Conservation (phyloP, 2,113 vertebrate genomes). For the Apodemus speciosus region DNA sequence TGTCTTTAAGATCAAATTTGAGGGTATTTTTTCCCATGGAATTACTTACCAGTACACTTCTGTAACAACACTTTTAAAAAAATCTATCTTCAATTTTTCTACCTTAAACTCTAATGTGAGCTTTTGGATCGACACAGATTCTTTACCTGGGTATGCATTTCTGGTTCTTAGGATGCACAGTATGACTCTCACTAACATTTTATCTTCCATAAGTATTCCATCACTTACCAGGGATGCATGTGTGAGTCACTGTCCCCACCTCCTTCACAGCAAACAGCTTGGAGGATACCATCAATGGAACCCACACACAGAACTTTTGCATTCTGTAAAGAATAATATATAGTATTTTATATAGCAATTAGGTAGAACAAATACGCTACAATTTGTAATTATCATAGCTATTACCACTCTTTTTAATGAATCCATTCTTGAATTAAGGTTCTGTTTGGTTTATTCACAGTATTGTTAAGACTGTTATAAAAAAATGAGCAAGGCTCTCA, state of each 20-base stretch:
- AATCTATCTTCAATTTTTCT: neutral
- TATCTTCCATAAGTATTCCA: neutral
- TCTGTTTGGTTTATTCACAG: constrained; percentile 84
- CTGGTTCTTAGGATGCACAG: neutral
- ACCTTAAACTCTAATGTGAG: neutral
- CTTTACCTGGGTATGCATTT: neutral
- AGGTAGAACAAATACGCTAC: constrained; percentile 83
- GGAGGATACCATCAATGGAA: constrained; percentile 38
- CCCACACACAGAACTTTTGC: constrained; percentile 65
- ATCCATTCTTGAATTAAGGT: constrained; percentile 85
- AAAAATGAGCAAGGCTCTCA: constrained; percentile 84
- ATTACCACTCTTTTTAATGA: constrained; percentile 85
- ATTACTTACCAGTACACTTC: neutral
- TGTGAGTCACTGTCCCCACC: neutral
- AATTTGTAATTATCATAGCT: constrained; percentile 83
- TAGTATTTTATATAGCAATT: constrained; percentile 83
- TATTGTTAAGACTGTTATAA: constrained; percentile 80
- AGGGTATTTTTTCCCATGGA: neutral
- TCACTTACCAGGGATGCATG: neutral
- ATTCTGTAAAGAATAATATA: constrained; percentile 79
- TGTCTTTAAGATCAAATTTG: neutral
- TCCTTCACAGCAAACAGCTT: neutral
- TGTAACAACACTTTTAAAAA: neutral
- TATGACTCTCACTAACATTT: neutral
- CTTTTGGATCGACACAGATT: neutral